Evolutionary conservation across 2,888 invertebrate species (phyloP), one percentile per base, ranked within the genome.

Genomic region (Cerastoderma edule): DNA sequence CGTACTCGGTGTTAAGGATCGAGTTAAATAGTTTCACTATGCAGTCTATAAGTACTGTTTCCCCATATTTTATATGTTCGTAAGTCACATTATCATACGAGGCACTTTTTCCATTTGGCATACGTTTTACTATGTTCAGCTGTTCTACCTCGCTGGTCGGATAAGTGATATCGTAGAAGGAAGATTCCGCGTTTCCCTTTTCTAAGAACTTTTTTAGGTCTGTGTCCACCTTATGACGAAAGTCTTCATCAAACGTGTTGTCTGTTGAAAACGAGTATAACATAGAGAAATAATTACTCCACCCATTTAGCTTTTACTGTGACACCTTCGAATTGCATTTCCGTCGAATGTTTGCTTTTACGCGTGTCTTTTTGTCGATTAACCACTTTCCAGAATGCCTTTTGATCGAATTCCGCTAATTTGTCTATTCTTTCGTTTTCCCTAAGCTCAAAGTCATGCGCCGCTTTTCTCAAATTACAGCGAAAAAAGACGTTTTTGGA

Each of bases 331-430:
- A 63, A 63, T 5, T 33, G 4, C 19, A 63, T 33, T 63, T 63
- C 63, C 35, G 19, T 19, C 8, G 16, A 10, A 4, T 22, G 5
- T 6, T 13, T 30, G 3, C 35, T 8, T 63, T 8, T n/a, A 32
- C 24, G 4, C 4, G n/a, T n/a, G n/a, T n/a, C n/a, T n/a, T 39
- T 39, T 35, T 22, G 32, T 10, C 35, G 13, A 39, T 63, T 33
- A 35, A 63, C 27, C 10, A 30, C 22, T 39, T 63, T 63, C 63
- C 63, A 63, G 27, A 63, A 63, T 19, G 22, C 63, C 10, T 22
- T 13, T 56, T 56, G 56, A 19, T 56, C 56, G 16, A 56, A 5
- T 28, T 56, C 56, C 8, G 28, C 6, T 8, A 56, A 8, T 16
- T 27, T 16, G 19, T 56, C 56, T 24, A 56, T 56, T 8, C 56